Evolutionary conservation across 2,888 invertebrate species (phyloP).

Genomic region (Tipula vernalis): DNA sequence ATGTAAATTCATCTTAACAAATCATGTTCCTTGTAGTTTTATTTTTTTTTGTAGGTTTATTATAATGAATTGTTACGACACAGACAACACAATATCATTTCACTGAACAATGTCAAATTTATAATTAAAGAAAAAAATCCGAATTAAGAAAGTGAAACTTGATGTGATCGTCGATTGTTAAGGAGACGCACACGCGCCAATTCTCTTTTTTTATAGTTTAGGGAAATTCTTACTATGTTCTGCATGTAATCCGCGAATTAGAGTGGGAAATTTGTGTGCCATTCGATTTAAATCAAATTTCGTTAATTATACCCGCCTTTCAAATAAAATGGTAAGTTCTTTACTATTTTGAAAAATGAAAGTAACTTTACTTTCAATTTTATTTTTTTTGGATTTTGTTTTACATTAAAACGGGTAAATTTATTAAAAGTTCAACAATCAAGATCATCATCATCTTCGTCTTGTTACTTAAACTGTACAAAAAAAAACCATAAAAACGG

Average conservation of each 20-base stretch:
- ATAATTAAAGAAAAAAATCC: not conserved
- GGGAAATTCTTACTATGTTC: not conserved
- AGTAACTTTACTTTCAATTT: not conserved
- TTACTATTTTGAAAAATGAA: not conserved
- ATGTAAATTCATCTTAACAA: not conserved
- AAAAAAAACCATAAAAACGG: not conserved
- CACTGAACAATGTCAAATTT: not conserved
- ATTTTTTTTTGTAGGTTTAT: not conserved
- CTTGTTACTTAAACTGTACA: not conserved
- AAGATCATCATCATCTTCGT: not conserved
- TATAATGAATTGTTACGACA: not conserved
- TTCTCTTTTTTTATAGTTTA: no score
- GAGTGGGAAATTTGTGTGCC: not conserved
- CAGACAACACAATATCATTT: not conserved
- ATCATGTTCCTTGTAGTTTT: not conserved
- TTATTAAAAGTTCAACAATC: conserved; percentile 4
- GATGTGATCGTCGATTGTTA: not conserved
- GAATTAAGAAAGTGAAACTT: not conserved
- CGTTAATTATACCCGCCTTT: not conserved
- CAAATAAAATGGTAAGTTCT: not conserved
- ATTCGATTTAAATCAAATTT: not conserved
- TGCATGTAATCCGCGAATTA: not conserved
- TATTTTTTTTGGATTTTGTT: not conserved
- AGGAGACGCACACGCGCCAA: not conserved
- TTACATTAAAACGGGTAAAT: not conserved